Percentiles rank a stretch among this genome's conserved stretches.
Evolutionary conservation across 2,888 invertebrate species (phyloP).

Genomic region (Euproctis similis): DNA sequence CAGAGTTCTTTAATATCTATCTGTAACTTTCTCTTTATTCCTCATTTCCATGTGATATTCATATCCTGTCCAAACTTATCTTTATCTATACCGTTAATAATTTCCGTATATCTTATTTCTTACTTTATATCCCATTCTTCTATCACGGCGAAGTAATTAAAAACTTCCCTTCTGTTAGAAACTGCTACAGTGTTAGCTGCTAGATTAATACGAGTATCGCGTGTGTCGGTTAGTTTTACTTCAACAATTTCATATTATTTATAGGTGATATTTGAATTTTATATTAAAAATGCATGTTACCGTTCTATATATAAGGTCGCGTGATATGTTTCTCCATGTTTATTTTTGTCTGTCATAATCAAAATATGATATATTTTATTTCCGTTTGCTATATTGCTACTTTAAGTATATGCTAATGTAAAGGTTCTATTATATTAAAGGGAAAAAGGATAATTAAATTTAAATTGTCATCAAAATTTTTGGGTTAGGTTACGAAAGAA

Average conservation of each 20-base stretch:
- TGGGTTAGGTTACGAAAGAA: no score
- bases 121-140: no score
- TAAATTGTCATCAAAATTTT: no score
- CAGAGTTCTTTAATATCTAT: no score
- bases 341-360: slow-evolving; percentile 23
- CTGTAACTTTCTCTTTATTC: no score
- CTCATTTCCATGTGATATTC: no score
- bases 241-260: slow-evolving; percentile 34
- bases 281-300: slow-evolving; percentile 37
- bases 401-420: slow-evolving; percentile 1
- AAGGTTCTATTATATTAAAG: no score
- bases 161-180: slow-evolving; percentile 39
- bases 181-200: slow-evolving; percentile 31
- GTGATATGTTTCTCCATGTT: slow-evolving; percentile 20
- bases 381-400: slow-evolving; percentile 12
- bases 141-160: slow-evolving; percentile 56
- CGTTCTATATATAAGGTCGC: slow-evolving; percentile 31
- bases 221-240: slow-evolving; percentile 34
- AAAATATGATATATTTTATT: slow-evolving; percentile 14
- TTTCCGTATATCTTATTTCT: no score
- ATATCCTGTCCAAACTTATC: no score
- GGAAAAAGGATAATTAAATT: no score
- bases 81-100: no score
- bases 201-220: slow-evolving; percentile 42
- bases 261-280: slow-evolving; percentile 30